These are phyloP conservation scores for Ophion ellenae DNA, from an alignment of 2,888 invertebrate genomes.

Conservation along the genomic window DNA sequence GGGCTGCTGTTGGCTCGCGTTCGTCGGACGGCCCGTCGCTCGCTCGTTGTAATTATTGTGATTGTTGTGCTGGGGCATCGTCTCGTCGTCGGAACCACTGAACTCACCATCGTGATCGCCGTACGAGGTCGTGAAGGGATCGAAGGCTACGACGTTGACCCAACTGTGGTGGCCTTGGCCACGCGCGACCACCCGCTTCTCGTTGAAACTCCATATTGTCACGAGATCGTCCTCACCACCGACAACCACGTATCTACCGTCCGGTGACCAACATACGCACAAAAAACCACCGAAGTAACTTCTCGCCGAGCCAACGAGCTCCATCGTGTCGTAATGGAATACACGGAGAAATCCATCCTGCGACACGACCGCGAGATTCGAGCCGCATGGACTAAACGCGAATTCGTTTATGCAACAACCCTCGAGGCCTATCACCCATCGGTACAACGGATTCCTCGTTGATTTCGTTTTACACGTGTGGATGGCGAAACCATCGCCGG, in stretches of 20 bases:
- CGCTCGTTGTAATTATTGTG: constrained; percentile 79
- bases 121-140: constrained; percentile 92
- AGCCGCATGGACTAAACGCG: constrained; percentile 97
- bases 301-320: constrained; percentile 95
- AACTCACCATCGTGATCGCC: constrained; percentile 85
- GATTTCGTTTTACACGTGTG: constrained; percentile 98
- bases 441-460: constrained; percentile 96
- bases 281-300: constrained; percentile 99
- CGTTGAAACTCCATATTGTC: constrained; percentile 97
- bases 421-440: constrained; percentile 93
- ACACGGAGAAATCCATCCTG: constrained; percentile 98
- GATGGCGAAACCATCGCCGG: constrained; percentile 96
- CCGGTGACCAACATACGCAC: constrained; percentile 99
- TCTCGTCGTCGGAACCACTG: constrained; percentile 86
- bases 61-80: constrained; percentile 78
- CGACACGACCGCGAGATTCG: constrained; percentile 96
- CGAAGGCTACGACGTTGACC: constrained; percentile 98
- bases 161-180: constrained; percentile 99
- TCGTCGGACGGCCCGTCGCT: constrained; percentile 76
- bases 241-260: constrained; percentile 96
- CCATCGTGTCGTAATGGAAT: constrained; percentile 99
- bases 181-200: constrained; percentile 97
- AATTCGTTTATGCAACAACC: constrained; percentile 97
- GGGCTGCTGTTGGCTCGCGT: constrained; percentile 44
- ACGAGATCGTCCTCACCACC: constrained; percentile 99